These are phyloP conservation scores for Harpalus rufipes DNA, from an alignment of 2,888 invertebrate species.

Conservation along the genomic window DNA sequence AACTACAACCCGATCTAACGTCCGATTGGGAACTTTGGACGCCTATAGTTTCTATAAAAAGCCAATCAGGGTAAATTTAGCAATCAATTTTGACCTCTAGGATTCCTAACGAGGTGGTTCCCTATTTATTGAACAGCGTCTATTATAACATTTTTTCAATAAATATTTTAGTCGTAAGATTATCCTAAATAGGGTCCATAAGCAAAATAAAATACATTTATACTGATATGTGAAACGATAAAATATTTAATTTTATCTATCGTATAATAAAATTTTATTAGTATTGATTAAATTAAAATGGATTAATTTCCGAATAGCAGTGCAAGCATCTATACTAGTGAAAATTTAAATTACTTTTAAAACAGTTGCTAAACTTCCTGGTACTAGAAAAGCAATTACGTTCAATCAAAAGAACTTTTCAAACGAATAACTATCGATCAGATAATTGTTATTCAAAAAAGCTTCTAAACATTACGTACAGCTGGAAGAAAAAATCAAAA, in stretches of 20 bases:
- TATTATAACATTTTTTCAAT: no score
- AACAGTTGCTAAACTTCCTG: conserved; percentile 50
- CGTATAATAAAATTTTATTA: conserved; percentile 18
- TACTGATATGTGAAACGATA: neutral
- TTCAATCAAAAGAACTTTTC: conserved; percentile 49
- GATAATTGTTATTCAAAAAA: conserved; percentile 57
- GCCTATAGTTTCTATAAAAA: no score
- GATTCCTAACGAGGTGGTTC: no score
- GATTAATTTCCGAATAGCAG: neutral
- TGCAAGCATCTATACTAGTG: conserved; percentile 18
- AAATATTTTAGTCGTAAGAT: no score
- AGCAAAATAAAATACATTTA: no score
- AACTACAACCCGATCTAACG: no score
- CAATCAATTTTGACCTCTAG: no score
- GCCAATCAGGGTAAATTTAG: no score
- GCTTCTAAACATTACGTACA: conserved; percentile 26
- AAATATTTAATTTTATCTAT: neutral
- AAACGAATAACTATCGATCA: conserved; percentile 52
- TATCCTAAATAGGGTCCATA: no score
- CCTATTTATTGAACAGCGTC: no score
- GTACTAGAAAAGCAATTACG: conserved; percentile 55
- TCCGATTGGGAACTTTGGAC: no score
- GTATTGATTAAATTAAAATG: neutral
- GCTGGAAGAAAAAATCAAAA: conserved; percentile 30
- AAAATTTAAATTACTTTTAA: conserved; percentile 47